Conservation (phyloP, 1,140 invertebrate genomes). For the Brachionus paranguensis region DNA sequence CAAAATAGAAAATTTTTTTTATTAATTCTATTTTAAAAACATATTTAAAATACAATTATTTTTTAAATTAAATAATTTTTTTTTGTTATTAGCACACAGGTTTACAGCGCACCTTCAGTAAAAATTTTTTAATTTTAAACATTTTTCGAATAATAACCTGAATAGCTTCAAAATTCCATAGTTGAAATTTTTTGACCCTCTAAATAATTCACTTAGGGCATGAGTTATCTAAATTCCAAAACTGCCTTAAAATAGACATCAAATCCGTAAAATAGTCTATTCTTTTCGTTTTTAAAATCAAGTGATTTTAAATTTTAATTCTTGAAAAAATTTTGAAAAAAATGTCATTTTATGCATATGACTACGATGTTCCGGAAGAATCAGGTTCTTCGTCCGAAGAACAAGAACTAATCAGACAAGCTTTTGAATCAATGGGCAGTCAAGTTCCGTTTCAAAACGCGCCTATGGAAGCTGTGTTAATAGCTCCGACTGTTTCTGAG, state of each 20-base stretch:
- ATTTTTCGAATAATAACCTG: background rate
- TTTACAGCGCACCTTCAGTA: background rate
- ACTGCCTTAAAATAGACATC: background rate
- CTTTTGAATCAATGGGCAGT: conserved; percentile 17
- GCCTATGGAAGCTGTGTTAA: background rate
- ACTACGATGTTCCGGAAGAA: background rate
- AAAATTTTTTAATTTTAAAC: background rate
- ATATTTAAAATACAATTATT: no score
- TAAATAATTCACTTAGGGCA: background rate
- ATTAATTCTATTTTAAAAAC: no score
- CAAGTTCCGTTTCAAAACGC: background rate
- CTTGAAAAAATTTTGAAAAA: background rate
- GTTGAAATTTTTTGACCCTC: background rate
- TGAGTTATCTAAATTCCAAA: background rate
- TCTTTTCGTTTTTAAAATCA: background rate
- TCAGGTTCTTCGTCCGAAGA: background rate
- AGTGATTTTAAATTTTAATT: background rate
- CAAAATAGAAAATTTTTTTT: background rate
- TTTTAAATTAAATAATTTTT: no score
- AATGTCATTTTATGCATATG: background rate
- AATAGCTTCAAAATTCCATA: background rate
- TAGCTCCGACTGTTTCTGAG: background rate
- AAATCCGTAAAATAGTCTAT: background rate
- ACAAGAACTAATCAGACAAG: background rate
- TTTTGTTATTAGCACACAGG: no score